Base-by-base conservation (phyloP, 2,797 vertebrate species). In the Morelia viridis region DNA sequence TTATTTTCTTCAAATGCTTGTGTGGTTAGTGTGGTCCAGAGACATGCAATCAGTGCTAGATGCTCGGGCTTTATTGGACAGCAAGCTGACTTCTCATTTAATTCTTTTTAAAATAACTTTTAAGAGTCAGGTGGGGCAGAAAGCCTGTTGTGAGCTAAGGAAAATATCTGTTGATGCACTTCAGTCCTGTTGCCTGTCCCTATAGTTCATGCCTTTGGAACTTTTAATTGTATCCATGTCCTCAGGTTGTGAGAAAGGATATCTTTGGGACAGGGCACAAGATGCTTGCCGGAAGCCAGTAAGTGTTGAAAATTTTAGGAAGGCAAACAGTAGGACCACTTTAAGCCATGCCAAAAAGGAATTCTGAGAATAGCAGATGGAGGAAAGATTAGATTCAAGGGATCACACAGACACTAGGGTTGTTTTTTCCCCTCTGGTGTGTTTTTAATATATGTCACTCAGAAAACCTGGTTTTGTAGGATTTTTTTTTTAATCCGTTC, bases 201-300 rank as follows among this genome's bases (percentile, higher is more conserved):
- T 60, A 58, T 1, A 58, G 57, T 0, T 89, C 90, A 76, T 95
- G 89, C 95, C 95, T 95, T 94, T 91, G 93, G 57, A 94, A 91
- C 93, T 94, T 89, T 17, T 89, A 94, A 56, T 93, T 94, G 92
- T 46, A 4, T 84, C 87, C 35, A 87, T 22, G 0, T 87, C 89
- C 93, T 91, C 0, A 35, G 1, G 85, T 62, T 92, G 11, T 35
- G 22, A 10, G 35, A 60, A 76, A 56, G 35, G 61, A 35, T 68
- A 46, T 24, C 10, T 60, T 50, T 28, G 22, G 28, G 61, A 57
- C 22, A 8, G 31, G 41, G 15, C 0, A 24, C 31, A 56, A 86
- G 50, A 71, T 86, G n/a, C 28, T 31, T 57, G 50, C n/a, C 71
- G 2, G 50, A 89, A 89, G 28, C 19, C 62, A 90, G 26, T n/a